Percentiles rank a stretch among this genome's conserved stretches.
Evolutionary conservation across 2,888 invertebrate species (phyloP).

Genomic region (Synanthedon formicaeformis): DNA sequence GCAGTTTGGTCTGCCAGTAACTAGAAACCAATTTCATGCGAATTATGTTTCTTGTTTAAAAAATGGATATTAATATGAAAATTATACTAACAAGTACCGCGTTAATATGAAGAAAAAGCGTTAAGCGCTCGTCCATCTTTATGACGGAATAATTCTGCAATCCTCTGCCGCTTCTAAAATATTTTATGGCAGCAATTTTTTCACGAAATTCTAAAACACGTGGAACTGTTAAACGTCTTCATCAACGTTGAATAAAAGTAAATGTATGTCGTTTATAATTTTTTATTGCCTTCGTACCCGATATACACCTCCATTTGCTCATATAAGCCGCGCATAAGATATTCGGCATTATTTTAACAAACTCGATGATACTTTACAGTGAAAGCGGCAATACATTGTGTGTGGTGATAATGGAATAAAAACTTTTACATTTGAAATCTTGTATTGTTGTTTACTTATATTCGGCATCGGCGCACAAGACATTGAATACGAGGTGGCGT

Average conservation of each 20-base stretch:
- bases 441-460: constrained; percentile 7
- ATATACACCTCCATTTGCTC: constrained; percentile 12
- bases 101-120: constrained; percentile 24
- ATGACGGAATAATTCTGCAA: constrained; percentile 41
- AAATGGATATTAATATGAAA: constrained; percentile 17
- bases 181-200: constrained; percentile 35
- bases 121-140: constrained; percentile 41
- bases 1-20: no score
- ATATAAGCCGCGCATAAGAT: background rate
- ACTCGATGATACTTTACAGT: no score
- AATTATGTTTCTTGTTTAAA: no score
- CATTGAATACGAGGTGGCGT: constrained; percentile 52
- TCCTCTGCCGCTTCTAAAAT: constrained; percentile 15
- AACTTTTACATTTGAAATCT: constrained; percentile 5
- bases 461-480: constrained; percentile 10
- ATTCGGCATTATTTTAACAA: no score
- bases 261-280: constrained; percentile 34
- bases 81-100: constrained; percentile 27
- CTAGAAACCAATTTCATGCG: no score
- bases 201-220: constrained; percentile 22
- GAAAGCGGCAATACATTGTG: background rate
- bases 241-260: constrained; percentile 37
- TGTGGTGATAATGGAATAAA: background rate
- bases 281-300: constrained; percentile 23
- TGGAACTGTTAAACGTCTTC: constrained; percentile 30